Base-by-base conservation (phyloP, 1,140 invertebrate genomes). In the Zaprionus davidi region DNA sequence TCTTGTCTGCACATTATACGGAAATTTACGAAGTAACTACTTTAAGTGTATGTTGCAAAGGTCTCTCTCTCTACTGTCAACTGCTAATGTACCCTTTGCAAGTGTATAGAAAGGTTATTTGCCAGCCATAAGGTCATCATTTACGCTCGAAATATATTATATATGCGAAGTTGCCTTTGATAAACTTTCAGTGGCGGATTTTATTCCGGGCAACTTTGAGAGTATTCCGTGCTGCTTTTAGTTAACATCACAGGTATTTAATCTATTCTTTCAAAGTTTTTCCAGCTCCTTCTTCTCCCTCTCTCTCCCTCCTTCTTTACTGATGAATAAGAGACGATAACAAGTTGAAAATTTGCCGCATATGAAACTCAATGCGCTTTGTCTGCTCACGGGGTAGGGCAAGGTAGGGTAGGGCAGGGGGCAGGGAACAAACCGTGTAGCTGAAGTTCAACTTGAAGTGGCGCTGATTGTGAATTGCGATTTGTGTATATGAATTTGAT, bases 371-470 rank as follows among this genome's bases (percentile, higher is more conserved):
- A 51, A 51, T 51, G 20, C 20, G 46, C 46, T 51, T 51, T 51
- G 20, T 24, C 20, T 51, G 20, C 11, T 51, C 4, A 12, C 3
- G 46, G 20, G 20, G 20, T 2, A 22, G 46, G 9, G 46, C 2
- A 44, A 44, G 38, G 38, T 5, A 7, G 17, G 20, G 17, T 6
- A 7, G n/a, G 41, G 6, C 2, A 44, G 41, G n/a, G 41, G 41
- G 0, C 2, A 36, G 34, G n/a, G 6, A 2, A 3, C n/a, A 17
- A 17, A 46, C 46, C 13, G 20, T 56, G 53, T 20, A 6, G 34
- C 31, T 58, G 56, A 36, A n/a, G 17, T 51, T 51, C 57, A 26
- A 59, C 34, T 44, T 59, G 34, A 59, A 59, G 57, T 59, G 57
- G 20, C 57, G 34, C 38, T 59, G 57, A 59, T 59, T 59, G 36